Evolutionary conservation across 2,888 invertebrate species (phyloP).

Genomic region (Orthonevra nobilis): DNA sequence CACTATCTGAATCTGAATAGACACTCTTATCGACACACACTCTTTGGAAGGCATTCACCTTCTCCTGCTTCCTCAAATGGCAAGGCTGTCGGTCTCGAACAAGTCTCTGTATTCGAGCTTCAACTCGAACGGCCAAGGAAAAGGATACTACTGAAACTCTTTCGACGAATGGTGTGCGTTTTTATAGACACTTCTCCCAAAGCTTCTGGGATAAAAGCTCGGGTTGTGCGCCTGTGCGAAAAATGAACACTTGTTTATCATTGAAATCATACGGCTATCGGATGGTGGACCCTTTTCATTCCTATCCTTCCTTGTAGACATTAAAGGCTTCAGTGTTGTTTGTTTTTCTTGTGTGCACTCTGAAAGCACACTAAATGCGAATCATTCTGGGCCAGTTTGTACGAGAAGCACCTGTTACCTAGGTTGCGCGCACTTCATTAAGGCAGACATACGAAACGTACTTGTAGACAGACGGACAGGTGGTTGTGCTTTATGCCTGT

Average conservation of each 20-base stretch:
- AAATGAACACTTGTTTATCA: constrained; percentile 62
- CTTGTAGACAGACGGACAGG: constrained; percentile 57
- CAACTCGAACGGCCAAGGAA: constrained; percentile 6
- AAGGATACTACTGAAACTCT: constrained; percentile 52
- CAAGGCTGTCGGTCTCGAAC: not conserved
- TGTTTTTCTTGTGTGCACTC: not conserved
- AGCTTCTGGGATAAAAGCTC: constrained; percentile 59
- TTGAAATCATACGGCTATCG: constrained; percentile 52
- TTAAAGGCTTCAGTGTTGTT: constrained; percentile 7
- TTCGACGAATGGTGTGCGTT: constrained; percentile 12
- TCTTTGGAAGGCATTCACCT: constrained; percentile 47
- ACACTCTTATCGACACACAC: constrained; percentile 31
- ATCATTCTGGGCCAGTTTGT: constrained; percentile 16
- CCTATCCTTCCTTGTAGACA: not conserved
- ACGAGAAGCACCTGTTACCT: constrained; percentile 62
- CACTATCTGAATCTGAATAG: constrained; percentile 38
- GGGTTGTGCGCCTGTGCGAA: constrained; percentile 44
- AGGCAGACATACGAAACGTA: constrained; percentile 21
- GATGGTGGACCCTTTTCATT: not conserved
- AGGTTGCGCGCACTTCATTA: constrained; percentile 62
- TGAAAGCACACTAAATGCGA: constrained; percentile 9
- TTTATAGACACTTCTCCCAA: constrained; percentile 34
- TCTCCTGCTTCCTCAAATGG: no score
- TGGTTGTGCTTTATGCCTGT: constrained; percentile 44
- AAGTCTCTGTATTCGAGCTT: constrained; percentile 18